Evolutionary conservation across 2,888 invertebrate species (phyloP), one percentile per base, ranked within the genome.

Genomic region (Stenotaenia linearis): DNA sequence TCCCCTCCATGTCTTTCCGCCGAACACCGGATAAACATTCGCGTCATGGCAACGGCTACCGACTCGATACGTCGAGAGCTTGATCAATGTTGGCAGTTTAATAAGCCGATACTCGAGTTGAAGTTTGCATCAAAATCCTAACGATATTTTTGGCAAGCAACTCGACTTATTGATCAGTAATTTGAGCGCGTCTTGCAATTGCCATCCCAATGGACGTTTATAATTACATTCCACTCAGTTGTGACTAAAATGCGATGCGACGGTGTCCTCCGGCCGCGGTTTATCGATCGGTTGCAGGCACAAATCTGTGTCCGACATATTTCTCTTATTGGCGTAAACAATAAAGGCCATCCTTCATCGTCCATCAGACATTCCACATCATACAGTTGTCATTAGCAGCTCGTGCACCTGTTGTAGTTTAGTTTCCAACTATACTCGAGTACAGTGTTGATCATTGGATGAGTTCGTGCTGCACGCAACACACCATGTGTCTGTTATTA

Each of bases 261-360:
- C 21, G 56, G 56, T 56, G 61, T 61, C 61, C 61, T 61, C 61
- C 0, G 61, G 7, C 25, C 61, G 61, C 61, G 61, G 61, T 61
- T 61, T 61, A 61, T 61, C 9, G 61, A 61, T 61, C 61, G 61
- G 25, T 61, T 9, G 61, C 61, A 61, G 28, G 61, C 61, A 61
- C 61, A 61, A 61, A 61, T 61, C 61, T 61, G 61, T 61, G 61
- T 61, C 61, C 4, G 61, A 61, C 61, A 61, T 61, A 61, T 61
- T 61, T 61, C 23, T 61, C 25, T 61, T 61, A 61, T 61, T 61
- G 61, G 61, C 61, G 61, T 61, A 61, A 25, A 61, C 61, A 61
- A 61, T 61, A 15, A 23, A 61, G 25, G 61, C 61, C 61, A 61
- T 61, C 28, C 23, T 23, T 61, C 61, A 61, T 61, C 61, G 15